Evolutionary conservation across 23 tunicate species (phyloP).

Genomic region (Trididemnum clinides): DNA sequence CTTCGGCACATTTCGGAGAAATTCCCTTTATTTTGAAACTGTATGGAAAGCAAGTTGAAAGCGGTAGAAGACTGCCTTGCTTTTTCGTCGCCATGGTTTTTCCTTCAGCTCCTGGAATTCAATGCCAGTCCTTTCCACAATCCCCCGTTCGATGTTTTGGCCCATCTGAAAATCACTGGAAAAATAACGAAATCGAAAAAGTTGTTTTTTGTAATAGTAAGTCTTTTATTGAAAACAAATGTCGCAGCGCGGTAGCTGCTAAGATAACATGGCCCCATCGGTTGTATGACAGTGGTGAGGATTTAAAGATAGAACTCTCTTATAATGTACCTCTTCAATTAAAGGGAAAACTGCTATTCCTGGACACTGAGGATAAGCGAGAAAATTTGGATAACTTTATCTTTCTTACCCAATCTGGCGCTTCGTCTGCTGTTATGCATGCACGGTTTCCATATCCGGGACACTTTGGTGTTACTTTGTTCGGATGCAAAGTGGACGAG

Average conservation of each 20-base stretch:
- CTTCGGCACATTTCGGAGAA: not conserved
- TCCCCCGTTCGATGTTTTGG: constrained; percentile 56
- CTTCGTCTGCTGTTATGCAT: not conserved
- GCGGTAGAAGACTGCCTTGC: constrained; percentile 28
- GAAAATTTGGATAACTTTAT: not conserved
- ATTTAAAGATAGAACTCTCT: constrained; percentile 7
- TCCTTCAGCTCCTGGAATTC: not conserved
- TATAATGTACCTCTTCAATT: constrained; percentile 1
- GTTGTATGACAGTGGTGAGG: constrained; percentile 50
- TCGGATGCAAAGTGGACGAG: constrained; percentile 13
- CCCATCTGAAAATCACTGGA: not conserved
- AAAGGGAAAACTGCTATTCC: not conserved
- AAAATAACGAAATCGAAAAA: not conserved
- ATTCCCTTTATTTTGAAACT: constrained; percentile 19
- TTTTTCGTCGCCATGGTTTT: constrained; percentile 37
- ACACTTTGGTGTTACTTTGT: constrained; percentile 24
- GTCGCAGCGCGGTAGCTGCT: too few relatives aligned
- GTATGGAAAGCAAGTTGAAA: constrained; percentile 23
- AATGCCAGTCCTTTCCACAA: constrained; percentile 13
- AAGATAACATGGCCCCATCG: constrained; percentile 16
- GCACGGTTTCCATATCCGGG: constrained; percentile 40
- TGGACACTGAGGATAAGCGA: not conserved
- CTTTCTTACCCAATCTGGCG: constrained; percentile 5
- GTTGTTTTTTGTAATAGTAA: not conserved
- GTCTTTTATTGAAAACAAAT: not conserved